Percentiles rank a stretch among this genome's conserved stretches.
These are phyloP conservation scores for Zaprionus taronus DNA, from an alignment of 1,140 invertebrate genomes.

Conservation along the genomic window DNA sequence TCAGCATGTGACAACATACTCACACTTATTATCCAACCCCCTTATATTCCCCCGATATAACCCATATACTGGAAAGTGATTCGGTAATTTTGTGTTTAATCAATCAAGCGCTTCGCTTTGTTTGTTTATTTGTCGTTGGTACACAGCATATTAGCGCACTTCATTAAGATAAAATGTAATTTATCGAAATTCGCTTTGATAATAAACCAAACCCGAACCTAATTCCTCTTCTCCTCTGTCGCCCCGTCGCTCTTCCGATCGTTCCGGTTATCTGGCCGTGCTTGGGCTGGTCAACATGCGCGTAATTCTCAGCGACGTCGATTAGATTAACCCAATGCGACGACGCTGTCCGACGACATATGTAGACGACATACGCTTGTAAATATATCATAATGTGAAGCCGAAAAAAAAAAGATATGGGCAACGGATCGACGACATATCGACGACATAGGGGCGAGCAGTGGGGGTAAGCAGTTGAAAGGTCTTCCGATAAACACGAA, in stretches of 20 bases:
- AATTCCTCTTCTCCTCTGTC: background rate
- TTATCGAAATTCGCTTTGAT: constrained; percentile 68
- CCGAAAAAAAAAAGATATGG: constrained; percentile 42
- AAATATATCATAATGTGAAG: constrained; percentile 45
- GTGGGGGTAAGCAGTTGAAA: constrained; percentile 4
- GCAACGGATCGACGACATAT: background rate
- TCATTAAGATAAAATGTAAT: constrained; percentile 77
- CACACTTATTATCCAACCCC: constrained; percentile 19
- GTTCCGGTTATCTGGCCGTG: constrained; percentile 59
- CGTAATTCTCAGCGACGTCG: constrained; percentile 67
- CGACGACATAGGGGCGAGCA: constrained; percentile 14
- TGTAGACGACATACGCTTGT: background rate
- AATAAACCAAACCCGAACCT: constrained; percentile 33
- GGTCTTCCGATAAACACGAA: constrained; percentile 37
- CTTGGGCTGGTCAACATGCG: constrained; percentile 48
- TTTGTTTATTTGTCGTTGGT: constrained; percentile 35
- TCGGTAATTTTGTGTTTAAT: constrained; percentile 75
- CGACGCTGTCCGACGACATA: constrained; percentile 1
- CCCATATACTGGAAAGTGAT: constrained; percentile 41
- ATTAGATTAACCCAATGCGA: constrained; percentile 66
- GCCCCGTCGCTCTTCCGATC: background rate
- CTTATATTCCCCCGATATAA: background rate
- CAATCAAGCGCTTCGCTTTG: constrained; percentile 66
- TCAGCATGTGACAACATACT: constrained; percentile 16
- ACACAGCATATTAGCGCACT: constrained; percentile 55